A percentile compares a stretch with the other conserved stretches of the same genome.
Conservation (phyloP, 2,888 invertebrate genomes). For the Leptarthrus brevirostris region DNA sequence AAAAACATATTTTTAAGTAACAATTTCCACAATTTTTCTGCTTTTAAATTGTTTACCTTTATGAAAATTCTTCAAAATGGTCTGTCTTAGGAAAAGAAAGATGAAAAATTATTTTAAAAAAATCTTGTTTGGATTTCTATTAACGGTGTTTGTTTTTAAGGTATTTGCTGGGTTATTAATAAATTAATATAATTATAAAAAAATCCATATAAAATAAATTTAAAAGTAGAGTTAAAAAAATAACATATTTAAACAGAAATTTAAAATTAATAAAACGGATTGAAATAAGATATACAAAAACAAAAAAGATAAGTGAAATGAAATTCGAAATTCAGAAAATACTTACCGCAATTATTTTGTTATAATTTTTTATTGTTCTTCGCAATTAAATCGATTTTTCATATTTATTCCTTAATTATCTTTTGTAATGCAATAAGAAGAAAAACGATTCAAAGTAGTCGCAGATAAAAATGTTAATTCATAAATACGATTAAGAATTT, state of each 20-base stretch:
- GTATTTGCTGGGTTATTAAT: constrained; percentile 49
- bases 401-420: constrained; percentile 55
- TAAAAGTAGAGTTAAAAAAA: constrained; percentile 28
- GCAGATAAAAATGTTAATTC: constrained; percentile 45
- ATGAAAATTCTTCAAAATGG: constrained; percentile 66
- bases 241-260: background rate
- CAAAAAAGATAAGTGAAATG: constrained; percentile 32
- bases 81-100: constrained; percentile 67
- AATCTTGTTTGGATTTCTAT: constrained; percentile 51
- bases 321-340: constrained; percentile 54
- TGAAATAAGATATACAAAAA: constrained; percentile 22
- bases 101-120: constrained; percentile 65
- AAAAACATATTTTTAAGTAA: constrained; percentile 42
- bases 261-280: background rate
- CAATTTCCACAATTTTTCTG: constrained; percentile 48
- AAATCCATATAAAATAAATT: constrained; percentile 56
- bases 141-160: constrained; percentile 52
- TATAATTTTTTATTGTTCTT: constrained; percentile 44
- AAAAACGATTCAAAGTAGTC: constrained; percentile 53
- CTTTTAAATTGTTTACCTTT: constrained; percentile 63
- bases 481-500: constrained; percentile 41
- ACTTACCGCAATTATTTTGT: constrained; percentile 55
- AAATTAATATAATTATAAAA: constrained; percentile 57
- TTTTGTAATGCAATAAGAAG: constrained; percentile 57
- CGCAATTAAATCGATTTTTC: constrained; percentile 47